Evolutionary conservation across 2,113 vertebrate genomes (phyloP).

Genomic region (Cololabis saira): DNA sequence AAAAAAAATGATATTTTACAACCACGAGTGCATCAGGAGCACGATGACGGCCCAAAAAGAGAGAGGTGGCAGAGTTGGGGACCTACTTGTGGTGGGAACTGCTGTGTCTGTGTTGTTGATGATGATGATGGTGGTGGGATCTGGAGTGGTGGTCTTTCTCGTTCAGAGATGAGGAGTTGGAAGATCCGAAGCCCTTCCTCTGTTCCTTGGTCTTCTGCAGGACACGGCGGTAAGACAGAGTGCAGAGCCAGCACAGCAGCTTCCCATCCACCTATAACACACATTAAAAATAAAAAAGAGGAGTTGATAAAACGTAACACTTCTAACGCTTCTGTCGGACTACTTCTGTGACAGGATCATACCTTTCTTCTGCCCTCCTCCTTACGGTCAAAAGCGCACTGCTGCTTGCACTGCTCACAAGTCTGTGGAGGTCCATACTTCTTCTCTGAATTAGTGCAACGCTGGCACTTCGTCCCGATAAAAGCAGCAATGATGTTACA

Average conservation of each 20-base stretch:
- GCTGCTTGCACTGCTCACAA: slow-evolving; percentile 98
- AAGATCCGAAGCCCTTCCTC: slow-evolving; percentile 92
- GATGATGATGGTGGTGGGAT: slow-evolving; percentile 88
- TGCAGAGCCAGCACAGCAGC: slow-evolving; percentile 97
- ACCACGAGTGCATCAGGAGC: background rate
- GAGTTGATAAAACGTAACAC: background rate
- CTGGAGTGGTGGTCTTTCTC: slow-evolving; percentile 96
- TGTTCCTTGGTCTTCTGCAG: slow-evolving; percentile 99
- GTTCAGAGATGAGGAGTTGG: slow-evolving; percentile 92
- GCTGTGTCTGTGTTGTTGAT: slow-evolving; percentile 85
- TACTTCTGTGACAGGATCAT: background rate
- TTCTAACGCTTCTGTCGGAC: background rate
- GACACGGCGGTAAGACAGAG: slow-evolving; percentile 95
- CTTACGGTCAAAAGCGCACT: slow-evolving; percentile 98
- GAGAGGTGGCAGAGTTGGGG: background rate
- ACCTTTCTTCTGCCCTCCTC: slow-evolving; percentile 98
- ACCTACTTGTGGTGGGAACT: slow-evolving; percentile 93
- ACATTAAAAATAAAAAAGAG: background rate
- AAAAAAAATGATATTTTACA: too few relatives aligned
- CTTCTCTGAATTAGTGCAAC: slow-evolving; percentile 98
- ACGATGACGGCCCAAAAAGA: background rate
- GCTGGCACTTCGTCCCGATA: slow-evolving; percentile 97
- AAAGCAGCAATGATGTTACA: slow-evolving; percentile 99
- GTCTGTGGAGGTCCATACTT: slow-evolving; percentile 96
- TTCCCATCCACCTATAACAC: slow-evolving; percentile 92